Evolutionary conservation across 2,888 invertebrate species (phyloP), one percentile per base, ranked within the genome.

Genomic region (Bombylius discolor): DNA sequence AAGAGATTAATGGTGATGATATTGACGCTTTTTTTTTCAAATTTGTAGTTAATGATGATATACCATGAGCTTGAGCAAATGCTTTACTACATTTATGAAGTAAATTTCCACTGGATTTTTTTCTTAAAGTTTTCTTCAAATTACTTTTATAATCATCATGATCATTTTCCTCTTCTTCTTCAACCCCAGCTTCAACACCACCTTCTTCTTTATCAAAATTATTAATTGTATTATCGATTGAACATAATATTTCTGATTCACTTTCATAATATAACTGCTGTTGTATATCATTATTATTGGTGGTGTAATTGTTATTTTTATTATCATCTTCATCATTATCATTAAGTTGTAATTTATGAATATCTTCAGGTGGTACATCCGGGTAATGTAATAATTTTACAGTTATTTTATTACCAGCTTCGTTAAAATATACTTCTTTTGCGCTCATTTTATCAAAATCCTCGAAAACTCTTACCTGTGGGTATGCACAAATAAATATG

Each of bases 371-470:
- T 13, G 70, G 67, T 1, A 74, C 66, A 57, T 73, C 71, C 42
- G 73, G 72, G 53, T 70, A 73, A 61, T 72, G 73, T 9, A 73
- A 61, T 51, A 73, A 59, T 58, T 73, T 74, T 0, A 72, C 73
- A 12, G 73, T 73, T 5, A 73, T 65, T 57, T 74, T 73, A 53
- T 70, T 72, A 36, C 74, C 73, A 46, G 72, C 71, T 60, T 72
- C 74, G 53, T 70, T 72, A 58, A 68, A 73, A 58, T 71, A 73
- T 9, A 74, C 72, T 60, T 74, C 74, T 61, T 74, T 73, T 64
- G 74, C 74, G 61, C 73, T 74, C 72, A 74, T 74, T 65, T 72
- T 74, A 63, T 74, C 74, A 58, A 74, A 74, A 63, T 74, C 74
- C 65, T 74, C 73, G 62, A 69, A 74, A 59, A 74, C 74, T 61